Base-by-base conservation (phyloP, 2,888 invertebrate species). In the Drosophila buzzatii region DNA sequence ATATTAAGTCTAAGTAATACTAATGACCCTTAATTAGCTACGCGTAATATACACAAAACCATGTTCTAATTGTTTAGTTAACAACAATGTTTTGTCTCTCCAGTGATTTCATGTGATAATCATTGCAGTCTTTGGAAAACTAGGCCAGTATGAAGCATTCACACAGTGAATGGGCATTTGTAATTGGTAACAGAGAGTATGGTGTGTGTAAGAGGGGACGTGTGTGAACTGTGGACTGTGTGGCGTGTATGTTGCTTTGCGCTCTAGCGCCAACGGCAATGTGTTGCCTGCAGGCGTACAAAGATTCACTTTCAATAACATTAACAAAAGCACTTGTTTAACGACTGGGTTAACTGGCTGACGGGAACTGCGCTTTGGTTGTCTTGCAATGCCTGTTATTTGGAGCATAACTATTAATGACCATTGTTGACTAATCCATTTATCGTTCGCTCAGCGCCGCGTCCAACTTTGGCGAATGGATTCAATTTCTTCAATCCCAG, bases 401-500 rank as follows among this genome's bases (percentile, higher is more conserved):
- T 90, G 70, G 86, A 90, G 90, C 86, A 90, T 89, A 87, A 87
- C 74, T 69, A 39, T 64, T 70, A 79, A 76, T 77, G 89, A 45
- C 81, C 84, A 83, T 67, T 76, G 79, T 86, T 73, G 62, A 79
- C 79, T 71, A 67, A 68, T 76, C 42, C 62, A 63, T 58, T 62
- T 63, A 27, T 62, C 27, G n/a, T 60, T 51, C 47, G 56, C 37
- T 42, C 57, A 86, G 86, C 86, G 16, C 73, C 89, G 39, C 86
- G 86, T 60, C 90, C 90, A 33, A 85, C 77, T 53, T 61, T 90
- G 71, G 84, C 81, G 67, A 86, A 86, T 42, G 89, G 84, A 9
- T 92, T 91, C 41, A 90, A 89, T 68, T 85, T 91, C 51, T 87
- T 91, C 51, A 81, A 83, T 62, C 80, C 82, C 5, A 80, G 76